A percentile compares a stretch with the other conserved stretches of the same genome.
Evolutionary conservation across 2,113 vertebrate genomes (phyloP).

Genomic region (Nyctereutes procyonoides): DNA sequence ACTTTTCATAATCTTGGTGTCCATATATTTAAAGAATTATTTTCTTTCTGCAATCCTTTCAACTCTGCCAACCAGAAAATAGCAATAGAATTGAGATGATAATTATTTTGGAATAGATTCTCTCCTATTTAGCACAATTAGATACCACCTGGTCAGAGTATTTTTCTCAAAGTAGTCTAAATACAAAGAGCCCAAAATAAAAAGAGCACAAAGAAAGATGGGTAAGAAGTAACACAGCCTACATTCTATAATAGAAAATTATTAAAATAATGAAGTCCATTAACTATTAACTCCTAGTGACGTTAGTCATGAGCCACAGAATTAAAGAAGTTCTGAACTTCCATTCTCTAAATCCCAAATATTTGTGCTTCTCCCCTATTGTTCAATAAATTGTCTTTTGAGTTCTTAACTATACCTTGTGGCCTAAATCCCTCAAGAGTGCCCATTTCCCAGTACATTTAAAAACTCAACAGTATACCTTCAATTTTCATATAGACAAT

Average conservation of each 20-base stretch:
- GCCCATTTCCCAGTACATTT: not conserved
- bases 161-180: not conserved
- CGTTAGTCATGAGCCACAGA: not conserved
- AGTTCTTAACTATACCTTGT: not conserved
- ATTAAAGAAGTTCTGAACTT: slow-evolving; percentile 29
- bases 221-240: not conserved
- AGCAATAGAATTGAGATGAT: not conserved
- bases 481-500: not conserved
- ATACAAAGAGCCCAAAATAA: not conserved
- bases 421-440: not conserved
- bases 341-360: not conserved
- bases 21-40: not conserved
- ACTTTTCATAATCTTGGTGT: not conserved
- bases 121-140: not conserved
- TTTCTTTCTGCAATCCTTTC: slow-evolving; percentile 30
- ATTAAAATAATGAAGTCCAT: not conserved
- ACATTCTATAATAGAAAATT: not conserved
- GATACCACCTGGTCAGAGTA: not conserved
- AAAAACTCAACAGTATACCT: not conserved
- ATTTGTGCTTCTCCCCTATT: not conserved
- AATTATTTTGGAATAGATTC: slow-evolving; percentile 23
- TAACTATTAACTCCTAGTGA: not conserved
- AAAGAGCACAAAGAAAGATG: not conserved
- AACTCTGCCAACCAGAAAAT: not conserved
- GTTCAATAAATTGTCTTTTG: not conserved